Percentiles rank a stretch among this genome's conserved stretches.
Evolutionary conservation across 2,888 invertebrate genomes (phyloP).

Genomic region (Schizaphis graminum): DNA sequence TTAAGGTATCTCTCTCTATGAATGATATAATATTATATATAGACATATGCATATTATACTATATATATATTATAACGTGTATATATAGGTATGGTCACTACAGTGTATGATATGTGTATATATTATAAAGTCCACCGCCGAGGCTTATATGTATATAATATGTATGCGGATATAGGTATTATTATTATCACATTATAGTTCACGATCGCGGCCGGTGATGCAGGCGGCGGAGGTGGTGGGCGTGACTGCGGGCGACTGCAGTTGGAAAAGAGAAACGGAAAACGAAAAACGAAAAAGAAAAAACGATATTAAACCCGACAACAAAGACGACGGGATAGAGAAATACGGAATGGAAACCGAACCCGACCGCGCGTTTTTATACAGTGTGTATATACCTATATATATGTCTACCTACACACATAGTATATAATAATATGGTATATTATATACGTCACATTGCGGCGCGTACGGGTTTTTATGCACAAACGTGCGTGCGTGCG

Average conservation of each 20-base stretch:
- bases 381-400: not conserved
- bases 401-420: not conserved
- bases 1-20: not conserved
- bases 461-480: not conserved
- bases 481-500: not conserved
- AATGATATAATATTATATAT: not conserved
- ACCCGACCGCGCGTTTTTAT: constrained; percentile 38
- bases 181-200: constrained; percentile 46
- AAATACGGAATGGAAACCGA: not conserved
- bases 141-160: not conserved
- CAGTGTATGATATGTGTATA: not conserved
- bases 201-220: constrained; percentile 25
- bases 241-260: constrained; percentile 48
- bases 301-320: not conserved
- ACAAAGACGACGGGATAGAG: constrained; percentile 5
- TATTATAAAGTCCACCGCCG: not conserved
- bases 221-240: constrained; percentile 23
- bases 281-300: constrained; percentile 26
- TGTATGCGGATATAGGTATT: not conserved
- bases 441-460: not conserved
- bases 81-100: too few species aligned
- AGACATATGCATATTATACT: too few species aligned
- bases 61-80: too few species aligned
- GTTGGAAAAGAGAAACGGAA: not conserved
- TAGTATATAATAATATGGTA: not conserved